Base-by-base conservation (phyloP, 2,113 vertebrate species). In the Platysteira castanea region DNA sequence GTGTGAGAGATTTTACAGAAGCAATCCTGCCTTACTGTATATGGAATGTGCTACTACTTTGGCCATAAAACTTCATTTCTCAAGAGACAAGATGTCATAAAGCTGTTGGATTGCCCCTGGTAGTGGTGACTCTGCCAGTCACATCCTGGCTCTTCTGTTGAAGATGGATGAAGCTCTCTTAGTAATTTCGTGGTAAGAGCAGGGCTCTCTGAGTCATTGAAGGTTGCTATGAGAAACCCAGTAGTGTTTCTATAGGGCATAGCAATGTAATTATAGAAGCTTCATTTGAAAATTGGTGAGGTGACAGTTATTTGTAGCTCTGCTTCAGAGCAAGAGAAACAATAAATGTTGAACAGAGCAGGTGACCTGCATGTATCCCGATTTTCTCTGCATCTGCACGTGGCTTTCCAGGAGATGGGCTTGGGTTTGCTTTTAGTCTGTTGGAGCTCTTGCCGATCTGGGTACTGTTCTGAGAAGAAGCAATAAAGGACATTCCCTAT, bases 161-260 rank as follows among this genome's bases (percentile, higher is more conserved):
- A 67, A 59, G 75, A 50, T 24, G 57, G 37, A 39, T 82, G 78
- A 69, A 90, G 21, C 7, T 44, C 44, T 73, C 49, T 33, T 71
- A 21, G 67, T 26, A 47, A 68, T 86, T 75, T 68, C 74, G 21
- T 77, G 59, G 63, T 67, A 61, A 70, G 67, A 85, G 39, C 13
- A 7, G 23, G 46, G 31, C 64, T 84, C 18, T 83, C 49, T 78
- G 87, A 87, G 46, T 95, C 65, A 50, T 23, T 92, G 71, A 49
- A 87, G 60, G 75, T 83, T 92, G 77, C 91, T 84, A n/a, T 49
- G 89, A 94, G 80, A 89, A 95, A 84, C 44, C 57, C 47, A 37
- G n/a, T 46, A 79, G 49, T 81, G 71, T 89, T 96, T 95, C 84
- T 37, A 20, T 33, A 83, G 87, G 74, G 70, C 63, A 67, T 35